Base-by-base conservation (phyloP, 35 echinoderm and acorn worm genomes). In the Holothuria glaberrima region DNA sequence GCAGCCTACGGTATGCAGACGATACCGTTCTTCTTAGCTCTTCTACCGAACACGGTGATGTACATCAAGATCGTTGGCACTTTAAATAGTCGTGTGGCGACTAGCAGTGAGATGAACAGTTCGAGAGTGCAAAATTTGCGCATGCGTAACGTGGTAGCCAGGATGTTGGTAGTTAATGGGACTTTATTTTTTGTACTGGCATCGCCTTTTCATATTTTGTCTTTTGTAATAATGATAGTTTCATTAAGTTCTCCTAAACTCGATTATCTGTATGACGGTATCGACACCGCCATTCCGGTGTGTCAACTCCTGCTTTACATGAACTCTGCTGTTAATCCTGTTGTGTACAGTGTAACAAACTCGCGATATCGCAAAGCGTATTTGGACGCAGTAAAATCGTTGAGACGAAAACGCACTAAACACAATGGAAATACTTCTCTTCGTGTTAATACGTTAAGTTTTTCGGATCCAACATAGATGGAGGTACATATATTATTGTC, bases 301-400 rank as follows among this genome's bases (percentile, higher is more conserved):
- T 84, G 52, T 28, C 80, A 84, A 84, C 33, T 84, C 1, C 80
- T 91, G 6, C 67, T 86, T 18, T 91, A 91, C 48, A 58, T 91
- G 27, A 91, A 91, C 58, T 91, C 90, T 0, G 90, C 90, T 19
- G 68, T 91, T 9, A 91, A 91, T 26, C 90, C 90, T 13, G 33
- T 91, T 16, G 78, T 91, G 18, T 91, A 91, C 65, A 91, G 80
- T 61, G 41, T 66, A 0, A 73, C 54, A 14, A 91, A 80, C 56
- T 56, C 61, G 45, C 35, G 78, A 13, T 91, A 91, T 19, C 60
- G 90, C 1, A 80, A 84, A 38, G 90, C 90, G 7, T 91, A 57
- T 32, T 71, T 62, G 48, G 30, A 86, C 25, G 65, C 90, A 24
- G 52, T 91, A 3, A 79, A 79, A 29, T 48, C 50, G 50, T 54